These are phyloP conservation scores for Elephantulus edwardii DNA, from an alignment of 2,113 vertebrate species.

Conservation along the genomic window DNA sequence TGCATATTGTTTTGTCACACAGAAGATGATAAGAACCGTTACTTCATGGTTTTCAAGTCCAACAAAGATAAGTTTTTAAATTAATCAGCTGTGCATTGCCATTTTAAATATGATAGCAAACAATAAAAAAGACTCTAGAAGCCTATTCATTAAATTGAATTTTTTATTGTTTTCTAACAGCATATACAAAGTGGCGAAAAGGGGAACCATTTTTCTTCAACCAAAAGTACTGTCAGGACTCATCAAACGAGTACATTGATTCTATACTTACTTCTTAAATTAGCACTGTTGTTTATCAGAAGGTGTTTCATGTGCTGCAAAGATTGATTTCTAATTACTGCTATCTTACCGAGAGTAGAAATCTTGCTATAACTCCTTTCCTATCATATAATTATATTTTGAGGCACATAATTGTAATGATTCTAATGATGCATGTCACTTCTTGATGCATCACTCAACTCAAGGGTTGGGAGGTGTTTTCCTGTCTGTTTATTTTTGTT, in stretches of 20 bases:
- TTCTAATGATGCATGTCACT: background rate
- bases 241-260: background rate
- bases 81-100: background rate
- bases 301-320: background rate
- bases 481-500: background rate
- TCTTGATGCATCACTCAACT: background rate
- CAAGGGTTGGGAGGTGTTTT: background rate
- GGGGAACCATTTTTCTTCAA: background rate
- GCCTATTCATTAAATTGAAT: background rate
- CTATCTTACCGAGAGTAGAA: background rate
- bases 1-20: slow-evolving; percentile 52
- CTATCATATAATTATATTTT: slow-evolving; percentile 31
- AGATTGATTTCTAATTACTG: background rate
- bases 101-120: slow-evolving; percentile 25
- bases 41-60: slow-evolving; percentile 18
- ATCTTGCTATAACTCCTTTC: background rate
- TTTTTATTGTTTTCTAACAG: background rate
- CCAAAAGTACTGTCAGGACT: background rate
- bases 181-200: background rate
- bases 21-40: slow-evolving; percentile 8
- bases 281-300: background rate
- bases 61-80: slow-evolving; percentile 45
- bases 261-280: background rate
- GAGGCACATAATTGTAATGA: background rate
- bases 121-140: background rate